Evolutionary conservation across 2,797 vertebrate genomes (phyloP).

Genomic region (Octomys mimax): DNA sequence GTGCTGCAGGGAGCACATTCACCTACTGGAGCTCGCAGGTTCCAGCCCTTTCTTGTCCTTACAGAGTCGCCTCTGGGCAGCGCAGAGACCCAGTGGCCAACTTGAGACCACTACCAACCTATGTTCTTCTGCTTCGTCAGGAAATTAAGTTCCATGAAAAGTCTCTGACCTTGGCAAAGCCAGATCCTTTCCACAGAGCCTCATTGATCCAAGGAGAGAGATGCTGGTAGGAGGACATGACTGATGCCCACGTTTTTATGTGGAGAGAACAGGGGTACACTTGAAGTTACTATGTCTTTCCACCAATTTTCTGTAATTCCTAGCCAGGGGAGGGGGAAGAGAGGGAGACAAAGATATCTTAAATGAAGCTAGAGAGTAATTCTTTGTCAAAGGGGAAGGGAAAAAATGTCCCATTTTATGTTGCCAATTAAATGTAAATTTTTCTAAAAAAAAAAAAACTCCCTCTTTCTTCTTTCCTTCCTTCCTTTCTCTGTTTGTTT

Average conservation of each 20-base stretch:
- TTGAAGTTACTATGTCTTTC: background rate
- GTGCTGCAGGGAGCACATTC: background rate
- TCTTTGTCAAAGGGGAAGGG: background rate
- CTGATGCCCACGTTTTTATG: background rate
- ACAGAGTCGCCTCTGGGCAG: background rate
- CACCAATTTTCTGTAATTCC: background rate
- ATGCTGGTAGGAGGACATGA: background rate
- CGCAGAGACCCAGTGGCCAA: background rate
- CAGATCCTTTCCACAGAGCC: background rate
- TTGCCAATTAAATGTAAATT: constrained; percentile 40
- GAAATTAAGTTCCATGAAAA: background rate
- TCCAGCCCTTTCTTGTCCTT: background rate
- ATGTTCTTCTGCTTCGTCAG: background rate
- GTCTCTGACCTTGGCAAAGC: background rate
- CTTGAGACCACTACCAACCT: background rate
- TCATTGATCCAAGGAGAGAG: constrained; percentile 15
- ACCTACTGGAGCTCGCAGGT: background rate
- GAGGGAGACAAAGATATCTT: background rate
- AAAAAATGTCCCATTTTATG: background rate
- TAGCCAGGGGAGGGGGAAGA: too few species aligned
- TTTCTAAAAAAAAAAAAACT: background rate
- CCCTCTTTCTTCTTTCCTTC: background rate
- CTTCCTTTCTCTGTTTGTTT: background rate
- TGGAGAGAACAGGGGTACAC: background rate
- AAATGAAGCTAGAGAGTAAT: constrained; percentile 10